These are phyloP conservation scores for Pantherophis alleghaniensis DNA, from an alignment of 2,797 vertebrate genomes.

Conservation along the genomic window DNA sequence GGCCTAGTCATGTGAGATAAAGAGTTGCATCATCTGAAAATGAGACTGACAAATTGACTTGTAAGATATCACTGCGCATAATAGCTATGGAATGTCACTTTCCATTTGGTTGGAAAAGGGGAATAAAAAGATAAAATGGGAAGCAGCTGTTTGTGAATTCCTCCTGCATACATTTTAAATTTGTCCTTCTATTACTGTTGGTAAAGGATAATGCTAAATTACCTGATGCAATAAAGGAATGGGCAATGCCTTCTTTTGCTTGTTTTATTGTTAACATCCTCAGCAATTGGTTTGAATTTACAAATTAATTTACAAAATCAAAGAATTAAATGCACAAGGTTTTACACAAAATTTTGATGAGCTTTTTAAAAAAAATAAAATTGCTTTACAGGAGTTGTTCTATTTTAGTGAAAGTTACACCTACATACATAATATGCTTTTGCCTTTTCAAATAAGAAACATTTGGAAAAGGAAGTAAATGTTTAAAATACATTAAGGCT, in stretches of 20 bases:
- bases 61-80: conserved; percentile 51
- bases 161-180: conserved; percentile 20
- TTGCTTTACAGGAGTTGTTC: neutral
- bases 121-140: neutral
- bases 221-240: conserved; percentile 43
- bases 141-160: conserved; percentile 31
- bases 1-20: conserved; percentile 81
- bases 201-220: conserved; percentile 38
- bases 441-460: neutral
- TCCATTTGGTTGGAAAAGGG: conserved; percentile 13
- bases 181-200: conserved; percentile 12
- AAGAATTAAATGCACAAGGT: conserved; percentile 36
- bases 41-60: conserved; percentile 67
- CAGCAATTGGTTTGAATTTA: conserved; percentile 46
- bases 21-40: conserved; percentile 76
- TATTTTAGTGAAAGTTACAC: neutral
- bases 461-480: neutral
- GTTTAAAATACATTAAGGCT: neutral
- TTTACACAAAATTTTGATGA: neutral
- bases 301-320: conserved; percentile 43
- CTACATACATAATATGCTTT: neutral
- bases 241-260: conserved; percentile 50
- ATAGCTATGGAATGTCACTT: conserved; percentile 55
- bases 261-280: conserved; percentile 47
- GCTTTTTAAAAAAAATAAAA: neutral